phyloP scores from a whole-genome alignment of 2,113 vertebrate genomes.

The Pyrgilauda ruficollis region DNA sequence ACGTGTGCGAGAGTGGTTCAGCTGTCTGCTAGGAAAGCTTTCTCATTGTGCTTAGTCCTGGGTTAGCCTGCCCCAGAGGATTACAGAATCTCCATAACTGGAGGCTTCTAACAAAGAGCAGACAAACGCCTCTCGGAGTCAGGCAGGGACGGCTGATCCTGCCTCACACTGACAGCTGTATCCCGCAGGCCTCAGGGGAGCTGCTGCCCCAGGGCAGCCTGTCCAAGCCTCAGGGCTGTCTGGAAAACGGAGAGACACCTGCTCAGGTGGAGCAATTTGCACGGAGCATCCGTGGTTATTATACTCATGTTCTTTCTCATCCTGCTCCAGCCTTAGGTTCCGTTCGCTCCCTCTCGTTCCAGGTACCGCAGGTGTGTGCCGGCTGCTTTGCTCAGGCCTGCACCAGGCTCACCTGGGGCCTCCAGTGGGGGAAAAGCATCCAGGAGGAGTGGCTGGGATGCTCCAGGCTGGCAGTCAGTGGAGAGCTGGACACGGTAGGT shows the following conservation, averaged over 20 bases:
- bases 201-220: not conserved
- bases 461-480: not conserved
- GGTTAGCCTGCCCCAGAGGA: not conserved
- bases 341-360: rapidly evolving
- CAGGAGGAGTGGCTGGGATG: not conserved
- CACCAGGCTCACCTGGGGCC: not conserved
- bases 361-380: rapidly evolving
- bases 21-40: not conserved
- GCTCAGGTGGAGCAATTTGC: not conserved
- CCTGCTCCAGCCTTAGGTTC: not conserved
- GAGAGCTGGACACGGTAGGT: rapidly evolving
- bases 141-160: not conserved
- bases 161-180: not conserved
- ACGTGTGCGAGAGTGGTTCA: not conserved
- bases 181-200: not conserved
- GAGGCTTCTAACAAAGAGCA: constrained; percentile 9
- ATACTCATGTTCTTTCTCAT: not conserved
- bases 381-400: not conserved
- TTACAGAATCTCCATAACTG: not conserved
- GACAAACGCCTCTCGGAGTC: rapidly evolving
- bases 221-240: not conserved
- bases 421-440: not conserved
- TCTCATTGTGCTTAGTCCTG: not conserved
- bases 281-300: not conserved
- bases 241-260: not conserved